phyloP scores from a whole-genome alignment of 2,113 vertebrate species.

The Eonycteris spelaea region DNA sequence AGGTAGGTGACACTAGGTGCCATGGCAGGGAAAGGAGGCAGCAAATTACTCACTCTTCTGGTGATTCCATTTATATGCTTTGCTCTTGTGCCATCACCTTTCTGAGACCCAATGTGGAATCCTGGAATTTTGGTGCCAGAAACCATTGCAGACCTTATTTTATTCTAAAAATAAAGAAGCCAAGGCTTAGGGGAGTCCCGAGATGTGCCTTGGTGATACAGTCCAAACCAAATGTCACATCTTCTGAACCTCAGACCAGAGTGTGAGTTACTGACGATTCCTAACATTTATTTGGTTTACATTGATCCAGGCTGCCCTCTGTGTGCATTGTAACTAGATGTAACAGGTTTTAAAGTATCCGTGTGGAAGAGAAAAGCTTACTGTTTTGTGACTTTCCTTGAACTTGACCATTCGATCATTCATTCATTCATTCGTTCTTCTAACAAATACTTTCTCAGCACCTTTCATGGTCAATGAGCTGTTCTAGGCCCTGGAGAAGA shows the following conservation, averaged over 20 bases:
- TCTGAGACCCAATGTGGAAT: neutral
- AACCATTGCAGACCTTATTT: neutral
- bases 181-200: neutral
- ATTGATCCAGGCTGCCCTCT: neutral
- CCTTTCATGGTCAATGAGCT: neutral
- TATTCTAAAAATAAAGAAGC: neutral
- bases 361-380: neutral
- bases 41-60: neutral
- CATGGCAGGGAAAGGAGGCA: accelerated
- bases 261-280: neutral
- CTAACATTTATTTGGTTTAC: neutral
- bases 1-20: neutral
- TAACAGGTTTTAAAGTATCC: neutral
- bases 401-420: neutral
- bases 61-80: neutral
- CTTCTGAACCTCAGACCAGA: neutral
- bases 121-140: neutral
- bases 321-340: neutral
- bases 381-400: neutral
- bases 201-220: neutral
- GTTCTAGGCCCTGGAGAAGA: neutral
- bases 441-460: neutral
- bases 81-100: neutral
- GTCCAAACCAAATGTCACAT: neutral
- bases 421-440: neutral